Percentiles rank a stretch among this genome's conserved stretches.
Conservation (phyloP, 2,797 vertebrate species). For the Rallus crepitans region DNA sequence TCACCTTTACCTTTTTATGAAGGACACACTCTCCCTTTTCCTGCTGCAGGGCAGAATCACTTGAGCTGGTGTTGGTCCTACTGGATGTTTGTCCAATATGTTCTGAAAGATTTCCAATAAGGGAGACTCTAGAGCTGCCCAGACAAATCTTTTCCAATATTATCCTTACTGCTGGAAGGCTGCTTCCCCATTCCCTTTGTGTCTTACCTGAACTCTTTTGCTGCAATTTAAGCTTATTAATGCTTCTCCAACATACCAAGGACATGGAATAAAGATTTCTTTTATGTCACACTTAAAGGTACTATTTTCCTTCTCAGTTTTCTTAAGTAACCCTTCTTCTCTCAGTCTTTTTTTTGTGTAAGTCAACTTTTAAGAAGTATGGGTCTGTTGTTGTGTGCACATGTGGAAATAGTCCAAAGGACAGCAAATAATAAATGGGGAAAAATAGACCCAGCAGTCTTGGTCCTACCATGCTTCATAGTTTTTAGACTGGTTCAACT, state of each 20-base stretch:
- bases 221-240: neutral
- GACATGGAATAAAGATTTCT: neutral
- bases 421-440: neutral
- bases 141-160: neutral
- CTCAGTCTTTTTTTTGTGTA: neutral
- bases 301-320: neutral
- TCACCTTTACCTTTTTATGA: neutral
- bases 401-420: neutral
- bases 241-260: neutral
- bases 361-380: neutral
- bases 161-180: neutral
- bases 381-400: neutral
- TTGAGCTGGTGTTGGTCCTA: neutral
- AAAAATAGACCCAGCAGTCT: neutral
- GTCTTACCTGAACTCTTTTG: neutral
- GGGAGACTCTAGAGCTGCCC: neutral
- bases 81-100: neutral
- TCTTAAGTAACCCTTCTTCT: neutral
- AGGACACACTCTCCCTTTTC: neutral
- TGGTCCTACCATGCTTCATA: neutral
- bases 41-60: neutral
- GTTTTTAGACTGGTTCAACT: neutral
- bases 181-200: neutral
- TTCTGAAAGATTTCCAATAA: neutral
- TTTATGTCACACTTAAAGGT: neutral